These are phyloP conservation scores for Liasis olivaceus DNA, from an alignment of 2,797 vertebrate genomes.

Conservation along the genomic window DNA sequence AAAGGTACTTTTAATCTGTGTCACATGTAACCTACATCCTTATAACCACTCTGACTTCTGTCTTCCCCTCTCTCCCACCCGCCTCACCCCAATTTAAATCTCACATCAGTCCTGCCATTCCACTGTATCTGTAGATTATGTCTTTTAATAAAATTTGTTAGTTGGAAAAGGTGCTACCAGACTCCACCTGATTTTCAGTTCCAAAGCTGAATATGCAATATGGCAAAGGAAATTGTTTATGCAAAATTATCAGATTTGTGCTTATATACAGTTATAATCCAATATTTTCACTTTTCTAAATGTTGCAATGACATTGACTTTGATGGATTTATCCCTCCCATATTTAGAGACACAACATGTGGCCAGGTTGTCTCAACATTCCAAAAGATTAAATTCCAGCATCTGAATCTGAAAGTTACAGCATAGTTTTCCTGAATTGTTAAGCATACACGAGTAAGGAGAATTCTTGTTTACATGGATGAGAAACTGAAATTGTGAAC, in stretches of 20 bases:
- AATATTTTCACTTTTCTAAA: background rate
- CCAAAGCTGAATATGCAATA: background rate
- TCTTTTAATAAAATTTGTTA: background rate
- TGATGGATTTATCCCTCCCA: background rate
- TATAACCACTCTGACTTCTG: background rate
- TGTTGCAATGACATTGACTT: background rate
- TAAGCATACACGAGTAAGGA: background rate
- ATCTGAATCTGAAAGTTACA: background rate
- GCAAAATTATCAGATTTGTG: background rate
- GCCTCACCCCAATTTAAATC: background rate
- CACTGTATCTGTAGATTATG: background rate
- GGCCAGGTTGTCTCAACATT: background rate
- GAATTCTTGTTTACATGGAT: background rate
- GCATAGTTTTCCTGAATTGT: background rate
- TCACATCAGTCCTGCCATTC: background rate
- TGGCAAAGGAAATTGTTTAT: background rate
- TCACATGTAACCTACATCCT: background rate
- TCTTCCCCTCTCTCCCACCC: background rate
- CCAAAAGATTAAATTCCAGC: background rate
- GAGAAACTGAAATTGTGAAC: background rate
- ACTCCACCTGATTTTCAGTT: background rate
- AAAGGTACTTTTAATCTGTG: background rate
- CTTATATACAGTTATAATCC: background rate
- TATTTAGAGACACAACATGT: background rate
- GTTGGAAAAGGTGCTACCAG: background rate